Base-by-base conservation (phyloP, 2,888 invertebrate genomes). In the Pimpla rufipes region DNA sequence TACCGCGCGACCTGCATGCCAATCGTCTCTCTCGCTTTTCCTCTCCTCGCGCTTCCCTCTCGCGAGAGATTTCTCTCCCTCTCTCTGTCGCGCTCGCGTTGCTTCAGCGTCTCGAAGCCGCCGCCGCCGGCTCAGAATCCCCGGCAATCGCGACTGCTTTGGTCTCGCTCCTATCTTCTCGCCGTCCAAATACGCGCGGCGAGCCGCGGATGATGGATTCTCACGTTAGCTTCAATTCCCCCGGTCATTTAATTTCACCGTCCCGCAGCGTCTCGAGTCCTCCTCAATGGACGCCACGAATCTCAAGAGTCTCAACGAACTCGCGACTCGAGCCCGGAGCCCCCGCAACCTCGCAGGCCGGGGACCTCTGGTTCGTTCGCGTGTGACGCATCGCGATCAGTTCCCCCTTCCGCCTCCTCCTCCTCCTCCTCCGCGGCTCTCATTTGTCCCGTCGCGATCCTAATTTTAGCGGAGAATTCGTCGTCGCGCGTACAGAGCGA, bases 1-100 rank as follows among this genome's bases (percentile, higher is more conserved):
- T 91, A 90, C 91, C 90, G 90, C 91, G 90, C 91, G 92, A 93
- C 91, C 91, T 93, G 93, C 92, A 93, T 92, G 92, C 92, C 92
- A 92, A 92, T 91, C 92, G 90, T 85, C 79, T 78, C 59, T 84
- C 82, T 79, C 71, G 79, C 79, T 75, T 67, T 64, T 71, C 67
- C 78, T 83, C 79, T 79, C 77, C 66, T 64, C 75, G 64, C 57
- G 47, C 71, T 59, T 68, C 76, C 79, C 81, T 77, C 77, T 1
- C 71, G 52, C 64, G 23, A 75, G 79, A 64, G 64, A 45, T 57
- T 70, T 70, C 57, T 64, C 64, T 21, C 57, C 13, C 71, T 50
- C 76, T 71, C 47, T 29, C 18, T 75, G 52, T 66, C 37, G 29
- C 75, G 40, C 67, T 10, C 11, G 10, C 68, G 5, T 29, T 29